These are phyloP conservation scores for crab-eating macaque (Macaca fascicularis) DNA, from an alignment of 2,113 vertebrate species.

Conservation along the genomic window T2T-MFA8v1.1 NC_088378.1:157625501-157626000, in stretches of 20 bases:
- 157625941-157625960: too few species aligned
- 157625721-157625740: background rate
- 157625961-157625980: background rate
- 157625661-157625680: background rate
- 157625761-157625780: background rate
- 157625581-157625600: background rate
- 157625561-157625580: background rate
- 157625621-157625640: fast-evolving
- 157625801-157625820: background rate
- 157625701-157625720: background rate
- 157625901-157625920: too few species aligned
- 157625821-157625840: background rate
- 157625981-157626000: background rate
- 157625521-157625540: background rate
- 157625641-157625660: fast-evolving
- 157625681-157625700: background rate
- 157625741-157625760: background rate
- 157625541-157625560: background rate
- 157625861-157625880: background rate
- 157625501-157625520: background rate
- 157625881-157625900: too few species aligned
- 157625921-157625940: too few species aligned
- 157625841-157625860: background rate
- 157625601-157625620: too few species aligned
- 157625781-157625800: background rate